Percentiles rank a stretch among this genome's conserved stretches.
Conservation (phyloP, 2,113 vertebrate genomes). For the Circaetus gallicus region DNA sequence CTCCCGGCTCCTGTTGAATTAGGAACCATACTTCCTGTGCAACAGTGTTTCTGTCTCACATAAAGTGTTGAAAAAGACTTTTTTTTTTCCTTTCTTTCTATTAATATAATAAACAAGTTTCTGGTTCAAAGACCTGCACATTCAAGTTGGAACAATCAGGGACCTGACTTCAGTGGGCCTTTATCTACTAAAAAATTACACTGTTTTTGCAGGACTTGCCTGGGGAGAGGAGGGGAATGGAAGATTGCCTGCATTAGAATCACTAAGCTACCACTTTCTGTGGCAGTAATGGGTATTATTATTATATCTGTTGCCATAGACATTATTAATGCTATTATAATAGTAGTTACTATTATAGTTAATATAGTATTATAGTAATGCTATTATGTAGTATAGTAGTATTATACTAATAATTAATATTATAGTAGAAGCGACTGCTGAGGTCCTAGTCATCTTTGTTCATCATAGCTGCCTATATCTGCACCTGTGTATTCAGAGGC, state of each 20-base stretch:
- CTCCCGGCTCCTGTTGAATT: background rate
- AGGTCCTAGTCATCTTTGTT: background rate
- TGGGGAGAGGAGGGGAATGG: background rate
- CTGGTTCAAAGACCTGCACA: background rate
- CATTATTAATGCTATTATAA: constrained; percentile 5
- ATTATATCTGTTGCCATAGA: background rate
- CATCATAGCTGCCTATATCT: background rate
- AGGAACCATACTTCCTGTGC: background rate
- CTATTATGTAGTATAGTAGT: background rate
- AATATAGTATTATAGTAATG: constrained; percentile 1
- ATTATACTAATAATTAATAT: background rate
- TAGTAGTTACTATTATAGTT: background rate
- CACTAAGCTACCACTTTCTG: background rate
- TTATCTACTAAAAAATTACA: background rate
- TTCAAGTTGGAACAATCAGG: background rate
- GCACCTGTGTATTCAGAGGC: background rate
- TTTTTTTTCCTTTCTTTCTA: too few relatives aligned
- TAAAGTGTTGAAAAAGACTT: background rate
- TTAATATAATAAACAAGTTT: background rate
- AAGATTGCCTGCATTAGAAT: background rate
- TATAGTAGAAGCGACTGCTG: background rate
- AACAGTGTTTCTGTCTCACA: background rate
- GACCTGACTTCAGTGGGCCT: background rate
- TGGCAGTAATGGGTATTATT: background rate
- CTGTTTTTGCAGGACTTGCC: background rate